These are phyloP conservation scores for Dasysyrphus tricinctus DNA, from an alignment of 2,888 invertebrate species.

Conservation along the genomic window DNA sequence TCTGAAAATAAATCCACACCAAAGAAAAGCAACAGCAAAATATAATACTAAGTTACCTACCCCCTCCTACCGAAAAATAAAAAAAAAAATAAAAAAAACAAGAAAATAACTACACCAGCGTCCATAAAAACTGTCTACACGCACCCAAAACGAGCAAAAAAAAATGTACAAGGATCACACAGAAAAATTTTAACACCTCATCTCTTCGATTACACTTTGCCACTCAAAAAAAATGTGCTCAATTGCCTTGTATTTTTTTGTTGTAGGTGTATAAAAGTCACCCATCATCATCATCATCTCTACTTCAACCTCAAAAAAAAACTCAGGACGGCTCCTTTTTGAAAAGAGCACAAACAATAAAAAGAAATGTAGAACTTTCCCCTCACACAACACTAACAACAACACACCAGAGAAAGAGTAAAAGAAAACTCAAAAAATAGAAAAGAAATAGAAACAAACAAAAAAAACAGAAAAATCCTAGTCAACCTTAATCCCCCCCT, in stretches of 20 bases:
- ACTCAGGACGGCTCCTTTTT: slow-evolving; percentile 22
- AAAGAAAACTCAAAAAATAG: slow-evolving; percentile 27
- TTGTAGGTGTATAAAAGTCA: slow-evolving; percentile 61
- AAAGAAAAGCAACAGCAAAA: slow-evolving; percentile 49
- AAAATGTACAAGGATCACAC: slow-evolving; percentile 68
- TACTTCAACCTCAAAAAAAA: slow-evolving; percentile 15
- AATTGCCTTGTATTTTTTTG: slow-evolving; percentile 63
- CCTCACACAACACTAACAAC: slow-evolving; percentile 51
- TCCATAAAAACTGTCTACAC: slow-evolving; percentile 75
- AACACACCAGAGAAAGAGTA: slow-evolving; percentile 29
- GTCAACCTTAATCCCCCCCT: slow-evolving; percentile 24
- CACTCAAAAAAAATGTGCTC: slow-evolving; percentile 70
- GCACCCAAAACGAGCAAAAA: slow-evolving; percentile 57
- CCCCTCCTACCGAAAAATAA: slow-evolving; percentile 10
- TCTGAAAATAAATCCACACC: slow-evolving; percentile 70
- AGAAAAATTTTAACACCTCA: slow-evolving; percentile 75
- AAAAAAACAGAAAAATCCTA: slow-evolving; percentile 22
- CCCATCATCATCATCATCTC: slow-evolving; percentile 65
- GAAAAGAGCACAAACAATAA: slow-evolving; percentile 27
- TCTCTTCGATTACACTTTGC: slow-evolving; percentile 74
- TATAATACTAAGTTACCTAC: slow-evolving; percentile 16
- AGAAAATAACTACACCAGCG: slow-evolving; percentile 63
- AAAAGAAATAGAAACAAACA: slow-evolving; percentile 52
- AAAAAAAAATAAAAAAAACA: slow-evolving; percentile 15
- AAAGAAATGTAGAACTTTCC: slow-evolving; percentile 50